phyloP scores from a whole-genome alignment of 2,888 invertebrate species.

The Dolichomitus sp. region DNA sequence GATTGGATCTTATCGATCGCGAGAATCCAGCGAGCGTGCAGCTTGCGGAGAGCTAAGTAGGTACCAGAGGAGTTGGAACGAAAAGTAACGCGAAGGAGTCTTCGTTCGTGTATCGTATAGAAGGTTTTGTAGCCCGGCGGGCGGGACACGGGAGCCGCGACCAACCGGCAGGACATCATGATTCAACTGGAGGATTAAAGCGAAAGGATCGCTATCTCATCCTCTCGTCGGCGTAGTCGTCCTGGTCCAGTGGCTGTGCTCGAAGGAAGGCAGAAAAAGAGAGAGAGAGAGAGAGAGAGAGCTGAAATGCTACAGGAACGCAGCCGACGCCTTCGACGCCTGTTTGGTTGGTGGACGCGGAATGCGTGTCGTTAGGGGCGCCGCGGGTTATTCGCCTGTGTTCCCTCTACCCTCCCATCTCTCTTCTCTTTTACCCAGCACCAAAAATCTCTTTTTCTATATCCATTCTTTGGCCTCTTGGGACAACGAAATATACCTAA shows the following conservation, averaged over 20 bases:
- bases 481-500: constrained; percentile 44
- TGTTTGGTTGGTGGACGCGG: constrained; percentile 35
- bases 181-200: constrained; percentile 64
- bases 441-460: constrained; percentile 29
- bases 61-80: constrained; percentile 45
- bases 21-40: constrained; percentile 49
- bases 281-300: constrained; percentile 46
- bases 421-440: not conserved
- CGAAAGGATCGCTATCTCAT: constrained; percentile 64
- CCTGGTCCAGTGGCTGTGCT: constrained; percentile 37
- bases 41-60: constrained; percentile 22
- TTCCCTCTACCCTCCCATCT: constrained; percentile 2
- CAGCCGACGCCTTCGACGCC: constrained; percentile 49
- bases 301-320: constrained; percentile 37
- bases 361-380: constrained; percentile 49
- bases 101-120: constrained; percentile 47
- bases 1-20: constrained; percentile 65
- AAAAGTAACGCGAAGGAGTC: constrained; percentile 60
- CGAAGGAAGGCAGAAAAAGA: not conserved
- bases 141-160: constrained; percentile 54
- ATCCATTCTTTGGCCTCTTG: constrained; percentile 24
- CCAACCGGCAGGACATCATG: constrained; percentile 55
- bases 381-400: constrained; percentile 47
- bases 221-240: constrained; percentile 49
- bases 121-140: constrained; percentile 44